Percentiles rank a stretch among this genome's conserved stretches.
Evolutionary conservation across 2,113 vertebrate genomes (phyloP).

Genomic region (Epinephelus lanceolatus): DNA sequence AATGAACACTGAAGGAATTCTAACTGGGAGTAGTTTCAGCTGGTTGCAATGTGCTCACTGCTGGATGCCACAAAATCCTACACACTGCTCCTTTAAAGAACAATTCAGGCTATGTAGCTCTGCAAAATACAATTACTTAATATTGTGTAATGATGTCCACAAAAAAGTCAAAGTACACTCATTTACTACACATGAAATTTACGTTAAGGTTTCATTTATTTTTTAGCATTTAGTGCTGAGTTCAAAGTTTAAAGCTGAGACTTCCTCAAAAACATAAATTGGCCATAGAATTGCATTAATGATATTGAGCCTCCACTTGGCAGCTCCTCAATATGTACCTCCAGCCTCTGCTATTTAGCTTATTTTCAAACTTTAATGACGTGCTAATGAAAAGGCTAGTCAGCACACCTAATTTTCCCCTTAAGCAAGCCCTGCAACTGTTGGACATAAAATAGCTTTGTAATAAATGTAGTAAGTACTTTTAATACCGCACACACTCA

Average conservation of each 20-base stretch:
- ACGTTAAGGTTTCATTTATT: background rate
- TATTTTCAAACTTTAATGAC: constrained; percentile 70
- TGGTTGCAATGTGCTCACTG: too few relatives aligned
- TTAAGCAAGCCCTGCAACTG: constrained; percentile 47
- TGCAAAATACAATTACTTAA: background rate
- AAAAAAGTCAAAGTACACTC: background rate
- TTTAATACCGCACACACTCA: constrained; percentile 35
- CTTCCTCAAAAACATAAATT: constrained; percentile 21
- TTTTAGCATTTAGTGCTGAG: background rate
- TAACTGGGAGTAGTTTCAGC: too few relatives aligned
- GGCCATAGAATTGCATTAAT: background rate
- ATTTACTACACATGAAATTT: background rate
- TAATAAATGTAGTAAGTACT: constrained; percentile 63
- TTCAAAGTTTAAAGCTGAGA: constrained; percentile 8
- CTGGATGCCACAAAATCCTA: too few relatives aligned
- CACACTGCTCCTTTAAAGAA: background rate
- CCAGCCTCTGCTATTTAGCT: constrained; percentile 47
- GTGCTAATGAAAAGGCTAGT: constrained; percentile 64
- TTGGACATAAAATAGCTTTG: constrained; percentile 60
- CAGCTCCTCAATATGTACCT: constrained; percentile 16
- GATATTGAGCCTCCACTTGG: constrained; percentile 8
- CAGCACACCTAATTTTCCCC: constrained; percentile 54
- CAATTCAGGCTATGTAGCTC: constrained; percentile 10
- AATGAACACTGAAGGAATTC: too few relatives aligned
- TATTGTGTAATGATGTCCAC: background rate